These are phyloP conservation scores for Leptobrachium ailaonicum DNA, from an alignment of 2,113 vertebrate species.

Conservation along the genomic window DNA sequence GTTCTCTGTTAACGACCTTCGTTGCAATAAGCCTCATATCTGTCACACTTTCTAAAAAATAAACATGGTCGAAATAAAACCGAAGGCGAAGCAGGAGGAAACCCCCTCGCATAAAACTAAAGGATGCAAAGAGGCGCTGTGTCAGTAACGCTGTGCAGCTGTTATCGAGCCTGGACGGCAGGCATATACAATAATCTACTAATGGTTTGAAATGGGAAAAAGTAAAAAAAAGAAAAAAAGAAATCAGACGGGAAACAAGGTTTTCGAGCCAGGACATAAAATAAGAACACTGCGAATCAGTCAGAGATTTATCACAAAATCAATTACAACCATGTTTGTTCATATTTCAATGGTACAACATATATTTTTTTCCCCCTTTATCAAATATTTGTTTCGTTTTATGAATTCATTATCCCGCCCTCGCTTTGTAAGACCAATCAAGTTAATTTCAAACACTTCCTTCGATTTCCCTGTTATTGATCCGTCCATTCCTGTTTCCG, in stretches of 20 bases:
- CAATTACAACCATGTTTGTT: slow-evolving; percentile 35
- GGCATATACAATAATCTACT: slow-evolving; percentile 13
- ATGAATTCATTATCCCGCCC: background rate
- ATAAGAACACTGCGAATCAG: slow-evolving; percentile 29
- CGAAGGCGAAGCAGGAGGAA: too few relatives aligned
- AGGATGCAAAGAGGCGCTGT: too few relatives aligned
- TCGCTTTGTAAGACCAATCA: background rate
- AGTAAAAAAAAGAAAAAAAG: slow-evolving; percentile 25
- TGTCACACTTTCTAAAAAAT: too few relatives aligned
- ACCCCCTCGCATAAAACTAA: too few relatives aligned
- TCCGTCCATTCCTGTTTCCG: background rate
- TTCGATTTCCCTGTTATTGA: background rate
- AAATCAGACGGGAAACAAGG: slow-evolving; percentile 31
- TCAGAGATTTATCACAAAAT: slow-evolving; percentile 43
- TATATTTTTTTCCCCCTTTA: background rate
- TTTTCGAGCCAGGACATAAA: slow-evolving; percentile 36
- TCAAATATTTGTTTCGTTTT: slow-evolving; percentile 21
- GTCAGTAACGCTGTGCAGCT: too few relatives aligned
- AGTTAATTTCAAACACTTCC: background rate
- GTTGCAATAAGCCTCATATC: too few relatives aligned
- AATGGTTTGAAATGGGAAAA: slow-evolving; percentile 13
- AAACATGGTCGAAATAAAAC: too few relatives aligned
- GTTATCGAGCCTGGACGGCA: background rate
- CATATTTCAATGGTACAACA: slow-evolving; percentile 37
- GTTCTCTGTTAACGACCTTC: too few relatives aligned